Evolutionary conservation across 2,113 vertebrate genomes (phyloP), one percentile per base, ranked within the genome.

Genomic region (Gasterosteus nipponicus): DNA sequence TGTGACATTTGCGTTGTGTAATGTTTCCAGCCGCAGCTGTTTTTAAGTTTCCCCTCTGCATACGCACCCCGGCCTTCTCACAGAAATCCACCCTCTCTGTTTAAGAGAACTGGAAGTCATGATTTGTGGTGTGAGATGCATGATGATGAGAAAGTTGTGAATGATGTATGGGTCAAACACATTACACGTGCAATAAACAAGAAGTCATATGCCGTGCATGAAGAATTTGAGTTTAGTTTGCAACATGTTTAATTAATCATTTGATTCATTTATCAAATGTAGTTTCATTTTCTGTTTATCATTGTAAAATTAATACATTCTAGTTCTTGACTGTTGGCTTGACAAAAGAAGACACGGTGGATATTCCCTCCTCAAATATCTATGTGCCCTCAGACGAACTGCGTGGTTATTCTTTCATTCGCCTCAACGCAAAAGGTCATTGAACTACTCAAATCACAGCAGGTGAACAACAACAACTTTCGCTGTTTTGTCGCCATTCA

Each of bases 1-100:
- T 89, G 82, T 84, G 80, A 87, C 88, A 83, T 89, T 86, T 84
- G 66, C 76, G 54, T 68, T 10, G 49, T 70, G 70, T 75, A 10
- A 44, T 35, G 70, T 86, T 86, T 82, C 70, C 75, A 81, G 78
- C 61, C 79, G 75, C 83, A 76, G 85, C 84, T 73, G 78, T 57
- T 66, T 89, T n/a, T 1, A 53, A 68, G 88, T 90, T 83, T 70
- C 58, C 51, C 26, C 58, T 14, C 41, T 4, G 3, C 22, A 15
- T n/a, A 16, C 66, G 38, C 64, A 41, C 33, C 0, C 69, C 47
- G 66, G 61, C 38, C 71, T 86, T 82, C 78, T 74, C 74, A 74
- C 59, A 84, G 71, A 66, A 82, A 86, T 65, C n/a, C 53, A 1
- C 46, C 60, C 61, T 60, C 77, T 84, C 84, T 47, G 39, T 78